These are phyloP conservation scores for Ceratina japonica DNA, from an alignment of 1,140 invertebrate species.

Conservation along the genomic window DNA sequence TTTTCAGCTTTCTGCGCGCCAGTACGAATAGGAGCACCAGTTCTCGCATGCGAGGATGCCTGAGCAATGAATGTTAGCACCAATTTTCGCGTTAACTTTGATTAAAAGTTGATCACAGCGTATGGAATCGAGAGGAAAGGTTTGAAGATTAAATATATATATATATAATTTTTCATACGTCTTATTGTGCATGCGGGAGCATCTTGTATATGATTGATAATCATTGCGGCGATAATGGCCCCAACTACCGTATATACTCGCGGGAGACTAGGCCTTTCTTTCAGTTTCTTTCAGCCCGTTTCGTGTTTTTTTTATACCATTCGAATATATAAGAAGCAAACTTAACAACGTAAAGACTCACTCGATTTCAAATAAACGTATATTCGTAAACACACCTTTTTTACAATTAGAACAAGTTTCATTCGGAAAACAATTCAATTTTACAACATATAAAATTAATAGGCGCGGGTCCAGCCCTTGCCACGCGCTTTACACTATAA, in stretches of 20 bases:
- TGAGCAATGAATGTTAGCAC: slow-evolving; percentile 31
- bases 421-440: too few relatives aligned
- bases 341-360: background rate
- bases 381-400: too few relatives aligned
- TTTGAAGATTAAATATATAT: background rate
- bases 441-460: background rate
- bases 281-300: too few relatives aligned
- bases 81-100: slow-evolving; percentile 20
- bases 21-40: slow-evolving; percentile 23
- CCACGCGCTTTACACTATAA: background rate
- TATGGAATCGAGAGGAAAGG: background rate
- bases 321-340: background rate
- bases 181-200: slow-evolving; percentile 35
- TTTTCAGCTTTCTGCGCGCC: background rate
- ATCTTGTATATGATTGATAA: slow-evolving; percentile 40
- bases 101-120: slow-evolving; percentile 37
- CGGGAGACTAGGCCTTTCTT: background rate
- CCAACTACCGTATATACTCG: slow-evolving; percentile 36
- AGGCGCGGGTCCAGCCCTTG: background rate
- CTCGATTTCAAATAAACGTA: background rate
- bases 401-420: too few relatives aligned
- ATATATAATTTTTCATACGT: background rate
- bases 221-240: slow-evolving; percentile 4
- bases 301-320: background rate
- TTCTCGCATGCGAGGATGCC: slow-evolving; percentile 7